These are phyloP conservation scores for Thaumetopoea pityocampa DNA, from an alignment of 1,140 invertebrate genomes.

Conservation along the genomic window DNA sequence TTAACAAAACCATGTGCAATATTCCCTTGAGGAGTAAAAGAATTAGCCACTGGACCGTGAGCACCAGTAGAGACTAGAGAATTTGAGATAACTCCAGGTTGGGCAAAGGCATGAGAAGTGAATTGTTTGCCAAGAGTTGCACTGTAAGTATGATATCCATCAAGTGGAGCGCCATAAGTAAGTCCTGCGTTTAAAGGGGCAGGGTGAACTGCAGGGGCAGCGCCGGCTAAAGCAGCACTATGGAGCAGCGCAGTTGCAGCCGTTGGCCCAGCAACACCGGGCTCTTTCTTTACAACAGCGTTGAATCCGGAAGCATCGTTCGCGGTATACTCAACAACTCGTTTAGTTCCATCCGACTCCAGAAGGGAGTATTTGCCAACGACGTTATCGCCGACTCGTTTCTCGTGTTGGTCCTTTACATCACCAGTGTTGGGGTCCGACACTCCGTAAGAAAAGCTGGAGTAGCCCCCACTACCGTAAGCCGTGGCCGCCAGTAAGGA, in stretches of 20 bases:
- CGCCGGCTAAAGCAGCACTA: conserved; percentile 9
- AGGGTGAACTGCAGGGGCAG: conserved; percentile 16
- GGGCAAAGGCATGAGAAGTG: conserved; percentile 2
- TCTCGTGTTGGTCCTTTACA: conserved; percentile 71
- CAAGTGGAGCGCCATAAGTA: conserved; percentile 4
- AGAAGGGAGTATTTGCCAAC: conserved; percentile 70
- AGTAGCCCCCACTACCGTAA: conserved; percentile 37
- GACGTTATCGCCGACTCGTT: conserved; percentile 75
- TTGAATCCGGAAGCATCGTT: conserved; percentile 70
- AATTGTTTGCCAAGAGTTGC: too few relatives aligned
- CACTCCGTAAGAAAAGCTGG: conserved; percentile 64
- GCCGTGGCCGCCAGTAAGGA: conserved; percentile 37
- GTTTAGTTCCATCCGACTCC: conserved; percentile 67
- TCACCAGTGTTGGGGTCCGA: conserved; percentile 73
- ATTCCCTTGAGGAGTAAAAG: conserved; percentile 11
- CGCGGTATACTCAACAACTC: conserved; percentile 70
- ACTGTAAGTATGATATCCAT: too few relatives aligned
- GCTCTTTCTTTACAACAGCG: conserved; percentile 70
- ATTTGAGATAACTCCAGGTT: too few relatives aligned
- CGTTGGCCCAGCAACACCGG: conserved; percentile 17
- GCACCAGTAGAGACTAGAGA: conserved; percentile 22
- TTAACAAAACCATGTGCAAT: too few relatives aligned
- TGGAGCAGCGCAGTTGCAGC: too few relatives aligned
- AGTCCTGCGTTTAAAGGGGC: conserved; percentile 2
- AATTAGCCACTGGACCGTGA: conserved; percentile 16